Conservation (phyloP, 2,888 invertebrate genomes). For the Congeria kusceri region DNA sequence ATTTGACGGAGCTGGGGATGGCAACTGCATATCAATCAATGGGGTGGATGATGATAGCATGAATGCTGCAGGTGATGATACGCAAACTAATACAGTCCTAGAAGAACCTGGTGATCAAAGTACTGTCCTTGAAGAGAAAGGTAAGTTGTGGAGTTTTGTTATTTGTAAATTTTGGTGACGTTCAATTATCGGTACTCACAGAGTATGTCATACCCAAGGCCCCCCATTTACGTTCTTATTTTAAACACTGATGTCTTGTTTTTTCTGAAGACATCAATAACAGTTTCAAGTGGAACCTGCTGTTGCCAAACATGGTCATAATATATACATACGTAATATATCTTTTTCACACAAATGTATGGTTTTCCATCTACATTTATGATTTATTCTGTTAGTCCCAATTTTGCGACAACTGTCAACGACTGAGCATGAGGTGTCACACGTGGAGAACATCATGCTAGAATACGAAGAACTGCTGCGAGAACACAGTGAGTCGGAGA, state of each 20-base stretch:
- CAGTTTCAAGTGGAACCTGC: too few species aligned
- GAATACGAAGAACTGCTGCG: slow-evolving; percentile 60
- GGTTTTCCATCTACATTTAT: too few species aligned
- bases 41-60: slow-evolving; percentile 32
- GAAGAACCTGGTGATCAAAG: slow-evolving; percentile 39
- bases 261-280: too few species aligned
- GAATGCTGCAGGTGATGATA: slow-evolving; percentile 38
- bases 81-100: slow-evolving; percentile 37
- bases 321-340: too few species aligned
- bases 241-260: too few species aligned
- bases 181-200: too few species aligned
- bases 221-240: too few species aligned
- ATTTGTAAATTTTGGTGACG: too few species aligned
- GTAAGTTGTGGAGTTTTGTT: neutral
- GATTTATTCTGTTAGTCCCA: neutral
- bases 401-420: slow-evolving; percentile 15
- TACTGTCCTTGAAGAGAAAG: slow-evolving; percentile 44
- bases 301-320: too few species aligned
- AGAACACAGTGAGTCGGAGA: slow-evolving; percentile 40
- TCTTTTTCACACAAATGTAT: too few species aligned
- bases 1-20: slow-evolving; percentile 5
- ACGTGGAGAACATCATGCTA: slow-evolving; percentile 42
- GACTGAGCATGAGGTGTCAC: slow-evolving; percentile 27
- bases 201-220: too few species aligned
- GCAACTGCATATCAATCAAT: slow-evolving; percentile 21